These are phyloP conservation scores for Nectonema munidae DNA, from an alignment of 2,888 invertebrate species.

Conservation along the genomic window DNA sequence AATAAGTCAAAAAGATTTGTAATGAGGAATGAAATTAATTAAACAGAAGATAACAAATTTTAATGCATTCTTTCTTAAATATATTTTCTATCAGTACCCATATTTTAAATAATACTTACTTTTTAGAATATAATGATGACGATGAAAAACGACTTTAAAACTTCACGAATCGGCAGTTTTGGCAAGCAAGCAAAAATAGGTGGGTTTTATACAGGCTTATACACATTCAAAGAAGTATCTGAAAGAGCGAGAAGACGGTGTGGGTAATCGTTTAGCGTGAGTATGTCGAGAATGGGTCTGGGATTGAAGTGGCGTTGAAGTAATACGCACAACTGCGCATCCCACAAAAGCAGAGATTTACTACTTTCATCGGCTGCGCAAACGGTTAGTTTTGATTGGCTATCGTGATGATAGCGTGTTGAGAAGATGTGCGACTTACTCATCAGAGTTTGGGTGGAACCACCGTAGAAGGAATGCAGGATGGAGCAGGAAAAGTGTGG, in stretches of 20 bases:
- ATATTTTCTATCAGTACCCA: no score
- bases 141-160: no score
- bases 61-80: no score
- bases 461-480: slow-evolving; percentile 30
- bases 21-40: no score
- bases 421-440: slow-evolving; percentile 33
- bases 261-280: not conserved
- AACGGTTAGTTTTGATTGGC: slow-evolving; percentile 20
- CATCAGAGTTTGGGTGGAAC: slow-evolving; percentile 34
- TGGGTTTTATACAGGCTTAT: no score
- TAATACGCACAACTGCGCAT: not conserved
- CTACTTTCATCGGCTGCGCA: slow-evolving; percentile 39
- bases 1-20: no score
- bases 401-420: slow-evolving; percentile 18
- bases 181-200: no score
- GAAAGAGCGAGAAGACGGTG: not conserved
- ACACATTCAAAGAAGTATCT: not conserved
- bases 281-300: not conserved
- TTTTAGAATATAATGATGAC: no score
- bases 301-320: not conserved
- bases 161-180: no score
- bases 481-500: slow-evolving; percentile 18
- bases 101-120: no score
- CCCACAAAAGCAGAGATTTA: not conserved
- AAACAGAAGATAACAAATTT: no score